Evolutionary conservation across 2,888 invertebrate species (phyloP), one percentile per base, ranked within the genome.

Genomic region (Agriopis aurantiaria): DNA sequence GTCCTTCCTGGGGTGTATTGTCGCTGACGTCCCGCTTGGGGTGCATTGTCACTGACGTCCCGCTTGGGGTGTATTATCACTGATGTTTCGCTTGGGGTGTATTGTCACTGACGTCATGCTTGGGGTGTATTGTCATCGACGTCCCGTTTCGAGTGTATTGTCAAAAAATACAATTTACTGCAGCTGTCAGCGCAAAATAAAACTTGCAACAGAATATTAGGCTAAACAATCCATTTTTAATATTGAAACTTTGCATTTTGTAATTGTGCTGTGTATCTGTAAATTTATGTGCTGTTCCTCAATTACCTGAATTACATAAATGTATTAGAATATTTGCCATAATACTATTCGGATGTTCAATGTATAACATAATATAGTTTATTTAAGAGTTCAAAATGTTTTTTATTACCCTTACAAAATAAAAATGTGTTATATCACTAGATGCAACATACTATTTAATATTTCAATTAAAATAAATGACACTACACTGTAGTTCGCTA

Each of bases 321-420:
- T 69, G 57, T 81, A 74, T 80, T 80, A 76, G 58, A 81, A 69
- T 63, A 68, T 82, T 80, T 77, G 82, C 83, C 80, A 83, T 85
- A 85, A 80, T 75, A 80, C 52, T 78, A 73, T 82, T 82, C 86
- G 80, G 77, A 80, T 85, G 80, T 82, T 82, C 74, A 80, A 75
- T 77, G 75, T 84, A 81, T 59, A 57, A 68, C 53, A 85, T 80
- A 82, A 75, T 86, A 88, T 88, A 91, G 82, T 88, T 74, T 84
- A 86, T 85, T 83, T 78, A 84, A 75, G 85, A 83, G 86, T 89
- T 89, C 3, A 52, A 78, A 77, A 79, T 52, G 4, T 9, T 71
- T 88, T 89, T 90, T 83, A 78, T 76, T 80, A 75, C 76, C 77
- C 76, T 79, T 76, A 77, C 23, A 74, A 75, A 77, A 73, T 71